Evolutionary conservation across 2,797 vertebrate genomes (phyloP), one percentile per base, ranked within the genome.

Genomic region (Spatula versicolor): DNA sequence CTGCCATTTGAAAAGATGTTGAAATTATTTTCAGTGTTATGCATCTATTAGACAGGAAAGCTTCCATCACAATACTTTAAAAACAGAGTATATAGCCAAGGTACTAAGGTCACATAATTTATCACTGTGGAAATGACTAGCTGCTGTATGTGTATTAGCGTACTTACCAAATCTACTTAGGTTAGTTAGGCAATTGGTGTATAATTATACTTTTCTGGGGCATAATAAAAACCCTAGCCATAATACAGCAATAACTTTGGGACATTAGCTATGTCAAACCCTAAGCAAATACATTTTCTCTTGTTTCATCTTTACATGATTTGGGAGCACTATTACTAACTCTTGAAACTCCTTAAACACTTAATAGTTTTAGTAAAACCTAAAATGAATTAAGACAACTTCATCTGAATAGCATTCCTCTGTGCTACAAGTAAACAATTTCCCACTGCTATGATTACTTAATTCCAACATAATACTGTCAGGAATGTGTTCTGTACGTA

Each of bases 401-500:
- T 56, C 66, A 78, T 77, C 4, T 35, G 35, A 88, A 46, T 3
- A 85, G 39, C 15, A 74, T 5, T 59, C 1, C 7, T 60, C 43
- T 48, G 8, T 43, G 13, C 33, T 59, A 33, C 8, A 43, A 59
- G 5, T n/a, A 82, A 64, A 59, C 5, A 73, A 46, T 7, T 22
- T 90, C 39, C 23, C 11, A 31, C 4, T 41, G 41, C 4, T 37
- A 9, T 12, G 64, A 11, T 46, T 5, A 1, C 25, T 52, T 82
- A 68, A 20, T 56, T 84, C 7, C 2, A 0, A 9, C 43, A 31
- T 3, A 69, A 59, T 5, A 76, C 2, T 2, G 43, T 6, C 5
- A 43, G 8, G 9, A 89, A 63, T 2, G 2, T 11, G 11, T 90
- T 66, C 43, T 83, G 33, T 93, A 98, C 99, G 21, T 97, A 99